These are phyloP conservation scores for Choloepus didactylus DNA, from an alignment of 2,797 vertebrate genomes.

Conservation along the genomic window DNA sequence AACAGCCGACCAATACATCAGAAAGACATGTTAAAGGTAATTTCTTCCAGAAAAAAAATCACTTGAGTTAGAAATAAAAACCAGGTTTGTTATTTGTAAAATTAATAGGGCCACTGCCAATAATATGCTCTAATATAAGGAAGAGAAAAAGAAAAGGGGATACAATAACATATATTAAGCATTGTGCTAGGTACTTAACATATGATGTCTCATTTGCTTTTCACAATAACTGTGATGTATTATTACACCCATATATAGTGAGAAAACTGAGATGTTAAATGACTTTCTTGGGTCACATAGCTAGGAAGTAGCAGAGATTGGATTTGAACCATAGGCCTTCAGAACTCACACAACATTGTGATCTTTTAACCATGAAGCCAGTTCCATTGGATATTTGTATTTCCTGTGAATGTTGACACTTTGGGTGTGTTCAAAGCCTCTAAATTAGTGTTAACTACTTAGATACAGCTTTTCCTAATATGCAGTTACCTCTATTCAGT, in stretches of 20 bases:
- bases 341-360: not conserved
- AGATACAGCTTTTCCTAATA: slow-evolving; percentile 5
- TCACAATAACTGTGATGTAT: not conserved
- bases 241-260: slow-evolving; percentile 15
- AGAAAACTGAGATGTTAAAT: slow-evolving; percentile 50
- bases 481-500: not conserved
- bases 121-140: slow-evolving; percentile 53
- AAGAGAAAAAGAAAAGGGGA: slow-evolving; percentile 9
- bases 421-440: not conserved
- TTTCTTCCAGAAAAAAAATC: slow-evolving; percentile 1
- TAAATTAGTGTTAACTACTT: not conserved
- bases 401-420: not conserved
- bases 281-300: not conserved
- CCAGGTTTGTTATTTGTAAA: slow-evolving; percentile 25
- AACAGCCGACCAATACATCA: slow-evolving; percentile 94
- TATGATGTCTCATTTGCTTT: not conserved
- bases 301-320: slow-evolving; percentile 32
- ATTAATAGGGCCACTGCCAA: slow-evolving; percentile 43
- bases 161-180: not conserved
- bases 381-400: not conserved
- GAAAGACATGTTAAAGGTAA: slow-evolving; percentile 97
- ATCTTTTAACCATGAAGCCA: slow-evolving; percentile 46
- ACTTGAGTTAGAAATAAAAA: slow-evolving; percentile 56
- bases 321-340: slow-evolving; percentile 4
- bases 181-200: not conserved